Percentiles rank a stretch among this genome's conserved stretches.
These are phyloP conservation scores for Syndactyla subalaris DNA, from an alignment of 2,797 vertebrate species.

Conservation along the genomic window DNA sequence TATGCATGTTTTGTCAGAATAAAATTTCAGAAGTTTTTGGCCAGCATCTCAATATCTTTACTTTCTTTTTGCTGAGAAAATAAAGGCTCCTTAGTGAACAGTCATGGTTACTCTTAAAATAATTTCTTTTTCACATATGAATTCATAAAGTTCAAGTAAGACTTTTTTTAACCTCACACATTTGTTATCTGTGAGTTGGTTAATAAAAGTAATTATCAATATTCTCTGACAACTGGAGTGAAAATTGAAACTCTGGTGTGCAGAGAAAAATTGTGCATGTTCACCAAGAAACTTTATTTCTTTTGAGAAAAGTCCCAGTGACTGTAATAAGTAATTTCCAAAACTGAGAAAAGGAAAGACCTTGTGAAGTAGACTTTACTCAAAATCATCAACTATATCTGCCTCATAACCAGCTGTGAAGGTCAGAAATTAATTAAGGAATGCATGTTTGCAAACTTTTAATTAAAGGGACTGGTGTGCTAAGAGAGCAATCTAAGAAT, in stretches of 20 bases:
- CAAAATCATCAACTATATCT: neutral
- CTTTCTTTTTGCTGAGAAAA: neutral
- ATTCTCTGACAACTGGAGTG: neutral
- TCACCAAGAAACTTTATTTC: neutral
- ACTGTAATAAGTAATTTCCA: neutral
- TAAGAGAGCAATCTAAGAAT: neutral
- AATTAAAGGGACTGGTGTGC: neutral
- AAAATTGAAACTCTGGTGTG: neutral
- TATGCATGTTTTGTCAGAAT: neutral
- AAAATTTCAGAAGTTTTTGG: neutral
- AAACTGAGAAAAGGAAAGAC: neutral
- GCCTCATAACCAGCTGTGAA: conserved; percentile 2
- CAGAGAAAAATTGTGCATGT: neutral
- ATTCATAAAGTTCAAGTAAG: neutral
- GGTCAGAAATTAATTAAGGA: conserved; percentile 7
- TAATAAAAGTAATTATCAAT: conserved; percentile 1
- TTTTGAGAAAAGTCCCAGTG: neutral
- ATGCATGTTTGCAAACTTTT: neutral
- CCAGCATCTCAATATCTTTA: neutral
- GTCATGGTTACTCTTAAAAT: neutral
- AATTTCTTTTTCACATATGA: neutral
- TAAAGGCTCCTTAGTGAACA: neutral
- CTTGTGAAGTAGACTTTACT: neutral
- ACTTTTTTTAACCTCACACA: neutral
- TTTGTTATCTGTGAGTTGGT: neutral